A percentile compares a stretch with the other conserved stretches of the same genome.
Conservation (phyloP, 2,113 vertebrate genomes). For the Onychostoma macrolepis region DNA sequence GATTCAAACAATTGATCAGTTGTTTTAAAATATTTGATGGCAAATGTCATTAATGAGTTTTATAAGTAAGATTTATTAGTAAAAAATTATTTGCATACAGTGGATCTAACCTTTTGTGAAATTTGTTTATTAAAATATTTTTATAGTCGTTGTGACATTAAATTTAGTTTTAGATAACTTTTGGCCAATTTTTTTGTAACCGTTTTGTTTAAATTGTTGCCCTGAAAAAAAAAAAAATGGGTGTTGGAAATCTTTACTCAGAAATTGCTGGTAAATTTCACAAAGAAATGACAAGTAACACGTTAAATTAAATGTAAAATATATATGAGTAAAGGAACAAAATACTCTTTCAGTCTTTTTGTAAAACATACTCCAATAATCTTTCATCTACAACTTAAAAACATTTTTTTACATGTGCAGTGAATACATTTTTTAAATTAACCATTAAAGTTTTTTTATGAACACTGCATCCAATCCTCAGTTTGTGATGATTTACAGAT, state of each 20-base stretch:
- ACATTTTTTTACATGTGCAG: not conserved
- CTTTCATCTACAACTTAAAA: too few species aligned
- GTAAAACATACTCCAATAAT: too few species aligned
- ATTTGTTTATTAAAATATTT: not conserved
- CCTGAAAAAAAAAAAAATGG: too few species aligned
- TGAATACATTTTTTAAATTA: not conserved
- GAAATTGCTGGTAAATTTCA: too few species aligned
- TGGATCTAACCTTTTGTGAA: not conserved
- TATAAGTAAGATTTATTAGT: not conserved
- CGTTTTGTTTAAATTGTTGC: not conserved
- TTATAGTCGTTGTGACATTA: not conserved
- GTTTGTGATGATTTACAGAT: not conserved
- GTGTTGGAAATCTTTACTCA: too few species aligned
- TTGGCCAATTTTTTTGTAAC: not conserved
- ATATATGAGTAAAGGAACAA: too few species aligned
- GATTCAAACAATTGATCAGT: not conserved
- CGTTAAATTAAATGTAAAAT: too few species aligned
- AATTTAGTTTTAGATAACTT: not conserved
- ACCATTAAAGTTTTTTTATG: not conserved
- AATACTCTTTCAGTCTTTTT: too few species aligned
- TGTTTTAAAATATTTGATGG: not conserved
- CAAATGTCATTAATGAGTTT: not conserved
- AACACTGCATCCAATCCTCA: not conserved
- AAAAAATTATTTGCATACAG: not conserved
- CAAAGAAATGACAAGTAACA: too few species aligned